phyloP scores from a whole-genome alignment of 2,888 invertebrate species.

The Spodoptera littoralis region DNA sequence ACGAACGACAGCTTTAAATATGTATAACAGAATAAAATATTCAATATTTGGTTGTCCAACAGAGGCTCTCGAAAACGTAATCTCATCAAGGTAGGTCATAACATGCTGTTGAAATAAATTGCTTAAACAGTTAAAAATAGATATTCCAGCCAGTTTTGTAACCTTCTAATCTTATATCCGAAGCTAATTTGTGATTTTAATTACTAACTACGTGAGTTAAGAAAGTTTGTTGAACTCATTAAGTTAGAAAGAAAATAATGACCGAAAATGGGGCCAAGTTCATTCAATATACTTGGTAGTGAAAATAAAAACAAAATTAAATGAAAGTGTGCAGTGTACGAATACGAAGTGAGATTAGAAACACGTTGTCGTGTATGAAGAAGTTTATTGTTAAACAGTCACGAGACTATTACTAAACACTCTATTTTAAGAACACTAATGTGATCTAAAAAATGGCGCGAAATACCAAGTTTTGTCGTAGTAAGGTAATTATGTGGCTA shows the following conservation, averaged over 20 bases:
- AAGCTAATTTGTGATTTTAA: neutral
- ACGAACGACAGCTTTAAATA: neutral
- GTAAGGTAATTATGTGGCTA: neutral
- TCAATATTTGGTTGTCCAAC: too few relatives aligned
- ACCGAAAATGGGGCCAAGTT: conserved; percentile 44
- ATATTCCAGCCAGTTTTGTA: too few relatives aligned
- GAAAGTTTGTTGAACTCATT: conserved; percentile 36
- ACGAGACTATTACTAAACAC: conserved; percentile 18
- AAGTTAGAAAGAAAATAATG: conserved; percentile 9
- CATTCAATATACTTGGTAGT: conserved; percentile 8
- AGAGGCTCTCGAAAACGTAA: too few relatives aligned
- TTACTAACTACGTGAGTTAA: neutral
- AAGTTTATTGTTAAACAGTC: conserved; percentile 28
- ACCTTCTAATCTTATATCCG: neutral
- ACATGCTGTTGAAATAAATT: too few relatives aligned
- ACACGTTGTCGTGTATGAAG: neutral
- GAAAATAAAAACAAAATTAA: conserved; percentile 24
- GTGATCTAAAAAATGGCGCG: conserved; percentile 23
- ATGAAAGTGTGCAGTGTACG: conserved; percentile 25
- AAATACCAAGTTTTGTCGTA: conserved; percentile 20
- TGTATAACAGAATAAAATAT: neutral
- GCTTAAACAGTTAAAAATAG: too few relatives aligned
- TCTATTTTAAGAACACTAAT: conserved; percentile 27
- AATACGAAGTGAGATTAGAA: neutral
- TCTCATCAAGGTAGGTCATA: too few relatives aligned